Evolutionary conservation across 2,113 vertebrate species (phyloP), one percentile per base, ranked within the genome.

Genomic region (Prunella fulvescens): DNA sequence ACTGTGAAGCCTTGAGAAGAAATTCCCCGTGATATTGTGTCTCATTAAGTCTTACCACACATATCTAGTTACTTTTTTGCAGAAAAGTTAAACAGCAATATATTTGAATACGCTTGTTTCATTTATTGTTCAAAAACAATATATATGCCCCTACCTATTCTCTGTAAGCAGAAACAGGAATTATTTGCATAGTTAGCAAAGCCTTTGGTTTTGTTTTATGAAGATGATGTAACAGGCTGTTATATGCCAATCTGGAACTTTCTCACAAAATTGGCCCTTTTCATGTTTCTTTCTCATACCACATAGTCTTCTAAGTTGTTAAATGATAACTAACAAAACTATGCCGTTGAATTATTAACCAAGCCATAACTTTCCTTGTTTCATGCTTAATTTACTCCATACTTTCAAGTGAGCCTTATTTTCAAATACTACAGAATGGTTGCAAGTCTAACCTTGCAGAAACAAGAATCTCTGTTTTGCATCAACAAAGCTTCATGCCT

Each of bases 171-270:
- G 44, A 77, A 72, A 56, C 6, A 58, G 4, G 12, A 47, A 60
- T 47, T 71, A 57, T 14, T 76, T 26, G 39, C 7, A 60, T 3
- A 28, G 11, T 11, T 66, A 26, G 15, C 18, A 64, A 72, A 64
- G 3, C 2, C 37, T 86, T 60, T 65, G 14, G 3, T 54, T 87
- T 70, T 0, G 0, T 72, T 82, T 66, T 35, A 45, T 31, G 48
- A 56, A 65, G 37, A 12, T 47, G 33, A 37, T 33, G 4, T 17
- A 79, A 60, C 2, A 1, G 29, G 17, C 12, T 53, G 12, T 57
- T 78, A 60, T 4, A 66, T 5, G 19, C 1, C 1, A 2, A 22
- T 19, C 29, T 48, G 35, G 7, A 80, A 61, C 51, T 77, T 70
- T 81, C n/a, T 92, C 37, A 45, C 10, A 47, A 57, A 19, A 28